Evolutionary conservation across 2,888 invertebrate species (phyloP).

Genomic region (Chesias legatella): DNA sequence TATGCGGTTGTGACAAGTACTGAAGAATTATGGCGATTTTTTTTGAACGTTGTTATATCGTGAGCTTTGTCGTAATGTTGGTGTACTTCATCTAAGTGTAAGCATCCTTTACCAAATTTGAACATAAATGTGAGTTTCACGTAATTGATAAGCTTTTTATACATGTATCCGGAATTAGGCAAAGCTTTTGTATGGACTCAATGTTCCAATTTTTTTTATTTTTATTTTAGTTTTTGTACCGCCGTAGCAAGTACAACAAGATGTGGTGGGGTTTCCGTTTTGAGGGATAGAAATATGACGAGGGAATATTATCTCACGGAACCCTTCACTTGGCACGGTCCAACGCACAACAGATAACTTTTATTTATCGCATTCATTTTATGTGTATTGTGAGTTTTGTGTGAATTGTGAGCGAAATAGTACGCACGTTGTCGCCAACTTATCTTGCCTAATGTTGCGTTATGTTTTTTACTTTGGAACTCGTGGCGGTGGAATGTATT

Average conservation of each 20-base stretch:
- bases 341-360: slow-evolving; percentile 32
- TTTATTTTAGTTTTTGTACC: no score
- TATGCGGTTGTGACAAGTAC: slow-evolving; percentile 1
- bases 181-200: no score
- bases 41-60: no score
- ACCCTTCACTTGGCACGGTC: slow-evolving; percentile 26
- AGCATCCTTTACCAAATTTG: no score
- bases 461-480: slow-evolving; percentile 40
- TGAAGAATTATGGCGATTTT: no score
- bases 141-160: no score
- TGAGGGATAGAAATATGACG: slow-evolving; percentile 7
- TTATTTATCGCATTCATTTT: slow-evolving; percentile 61
- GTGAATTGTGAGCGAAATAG: slow-evolving; percentile 39
- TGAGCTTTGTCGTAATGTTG: no score
- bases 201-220: no score
- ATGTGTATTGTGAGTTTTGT: slow-evolving; percentile 51
- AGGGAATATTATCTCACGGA: slow-evolving; percentile 19
- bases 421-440: slow-evolving; percentile 57
- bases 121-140: no score
- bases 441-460: slow-evolving; percentile 66
- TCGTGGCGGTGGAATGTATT: slow-evolving; percentile 23
- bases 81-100: no score
- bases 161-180: no score
- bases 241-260: no score
- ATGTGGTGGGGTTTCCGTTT: neutral